Base-by-base conservation (phyloP, 2,113 vertebrate species). In the Chlamydotis undulata region DNA sequence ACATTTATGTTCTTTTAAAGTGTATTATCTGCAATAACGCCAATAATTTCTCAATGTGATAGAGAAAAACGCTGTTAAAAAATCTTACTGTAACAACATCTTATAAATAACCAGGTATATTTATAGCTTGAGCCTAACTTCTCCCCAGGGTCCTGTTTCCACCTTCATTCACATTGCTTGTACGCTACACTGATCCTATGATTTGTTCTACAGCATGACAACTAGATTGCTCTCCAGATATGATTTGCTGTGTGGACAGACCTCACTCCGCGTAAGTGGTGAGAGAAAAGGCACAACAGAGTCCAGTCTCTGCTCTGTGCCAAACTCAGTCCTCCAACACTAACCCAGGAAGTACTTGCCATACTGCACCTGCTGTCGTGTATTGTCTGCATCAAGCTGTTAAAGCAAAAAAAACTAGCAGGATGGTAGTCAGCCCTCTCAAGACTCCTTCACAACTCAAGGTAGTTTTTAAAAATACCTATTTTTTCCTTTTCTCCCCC, bases 191-290 rank as follows among this genome's bases (percentile, higher is more conserved):
- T 50, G 55, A n/a, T 79, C 23, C 52, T 53, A 26, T 7, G 26
- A 26, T 57, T 61, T 73, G 26, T 50, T 81, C 50, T 37, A 25
- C 6, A 74, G 45, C 25, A 0, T 9, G 83, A 81, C 31, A 47
- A 61, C 4, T 25, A 53, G 16, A 53, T 7, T 73, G 35, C 22
- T 65, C 50, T 50, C 37, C 41, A 73, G 37, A 81, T 90, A 39
- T 31, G 8, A 82, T 59, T 4, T 43, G 53, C 21, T 52, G 49
- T 29, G 29, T 17, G 14, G 25, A 55, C 3, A 3, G 53, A 80
- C 33, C 23, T 87, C 43, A 23, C 12, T 64, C 52, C 0, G 1
- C 14, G 21, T 17, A 17, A 76, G 25, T 0, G 4, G 31, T 3
- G 7, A 83, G 19, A 83, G 33, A 64, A 91, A 73, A 83, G 10